These are phyloP conservation scores for Paguma larvata DNA, from an alignment of 2,797 vertebrate genomes.

Conservation along the genomic window DNA sequence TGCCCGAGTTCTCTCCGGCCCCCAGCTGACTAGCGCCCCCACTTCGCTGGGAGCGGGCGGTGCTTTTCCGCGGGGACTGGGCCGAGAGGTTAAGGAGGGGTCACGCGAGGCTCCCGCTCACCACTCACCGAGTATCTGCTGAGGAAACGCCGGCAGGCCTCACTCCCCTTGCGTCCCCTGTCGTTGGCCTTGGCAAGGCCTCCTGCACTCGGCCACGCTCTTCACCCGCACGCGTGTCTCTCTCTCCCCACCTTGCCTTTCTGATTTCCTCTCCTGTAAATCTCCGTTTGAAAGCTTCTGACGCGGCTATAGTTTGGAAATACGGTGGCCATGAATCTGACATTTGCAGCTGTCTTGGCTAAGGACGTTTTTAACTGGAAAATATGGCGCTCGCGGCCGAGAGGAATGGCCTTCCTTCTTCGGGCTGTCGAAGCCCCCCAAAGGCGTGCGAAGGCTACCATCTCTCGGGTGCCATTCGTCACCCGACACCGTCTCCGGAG, in stretches of 20 bases:
- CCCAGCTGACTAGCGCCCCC: too few relatives aligned
- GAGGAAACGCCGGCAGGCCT: not conserved
- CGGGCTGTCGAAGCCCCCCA: not conserved
- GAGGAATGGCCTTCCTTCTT: not conserved
- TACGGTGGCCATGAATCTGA: constrained; percentile 46
- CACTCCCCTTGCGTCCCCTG: not conserved
- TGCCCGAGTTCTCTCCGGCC: not conserved
- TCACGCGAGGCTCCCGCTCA: not conserved
- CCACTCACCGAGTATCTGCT: not conserved
- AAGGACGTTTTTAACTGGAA: constrained; percentile 45
- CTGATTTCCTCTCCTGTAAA: not conserved
- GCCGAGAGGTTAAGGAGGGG: too few relatives aligned
- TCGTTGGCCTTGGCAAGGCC: not conserved
- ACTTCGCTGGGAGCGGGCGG: accelerated
- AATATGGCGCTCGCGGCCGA: not conserved
- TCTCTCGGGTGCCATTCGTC: not conserved
- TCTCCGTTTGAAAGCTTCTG: not conserved
- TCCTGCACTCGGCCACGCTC: not conserved
- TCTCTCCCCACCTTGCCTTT: not conserved
- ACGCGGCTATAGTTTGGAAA: not conserved
- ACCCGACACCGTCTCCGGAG: not conserved
- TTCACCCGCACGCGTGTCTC: not conserved
- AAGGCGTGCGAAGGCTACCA: not conserved
- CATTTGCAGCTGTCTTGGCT: constrained; percentile 36
- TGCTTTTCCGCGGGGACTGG: accelerated